phyloP scores from a whole-genome alignment of 2,113 vertebrate species.

The Bolborhynchus lineola region DNA sequence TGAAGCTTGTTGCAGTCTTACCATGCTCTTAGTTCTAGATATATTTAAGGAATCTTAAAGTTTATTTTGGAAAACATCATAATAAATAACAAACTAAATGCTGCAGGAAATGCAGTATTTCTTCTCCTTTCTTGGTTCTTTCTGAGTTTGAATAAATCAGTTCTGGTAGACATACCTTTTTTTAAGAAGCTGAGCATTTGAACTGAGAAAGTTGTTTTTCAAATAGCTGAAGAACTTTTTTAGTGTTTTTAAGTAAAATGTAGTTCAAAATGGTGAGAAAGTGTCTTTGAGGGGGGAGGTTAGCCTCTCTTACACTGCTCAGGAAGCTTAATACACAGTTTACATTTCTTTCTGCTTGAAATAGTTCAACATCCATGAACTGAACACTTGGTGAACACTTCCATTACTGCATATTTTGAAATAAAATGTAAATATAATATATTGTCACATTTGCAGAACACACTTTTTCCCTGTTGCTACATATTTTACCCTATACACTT shows the following conservation, averaged over 20 bases:
- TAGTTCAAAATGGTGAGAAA: neutral
- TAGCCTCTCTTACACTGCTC: neutral
- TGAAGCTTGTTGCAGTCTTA: neutral
- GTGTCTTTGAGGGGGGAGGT: fast-evolving
- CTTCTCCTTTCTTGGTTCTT: neutral
- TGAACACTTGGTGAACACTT: neutral
- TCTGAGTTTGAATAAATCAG: neutral
- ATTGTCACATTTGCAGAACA: neutral
- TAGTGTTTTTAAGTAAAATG: neutral
- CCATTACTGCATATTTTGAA: neutral
- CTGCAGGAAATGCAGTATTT: neutral
- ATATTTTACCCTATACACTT: neutral
- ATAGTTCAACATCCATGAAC: neutral
- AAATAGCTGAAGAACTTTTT: neutral
- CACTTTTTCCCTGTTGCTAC: neutral
- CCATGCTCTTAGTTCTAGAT: neutral
- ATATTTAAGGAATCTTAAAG: neutral
- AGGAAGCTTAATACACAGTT: neutral
- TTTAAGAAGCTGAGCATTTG: neutral
- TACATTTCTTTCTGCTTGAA: neutral
- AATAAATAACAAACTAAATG: neutral
- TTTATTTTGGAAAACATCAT: neutral
- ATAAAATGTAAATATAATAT: neutral
- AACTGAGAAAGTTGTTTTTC: neutral
- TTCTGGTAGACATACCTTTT: neutral